A percentile compares a stretch with the other conserved stretches of the same genome.
phyloP scores from a whole-genome alignment of 2,888 invertebrate species.

The Ariolimax columbianus region DNA sequence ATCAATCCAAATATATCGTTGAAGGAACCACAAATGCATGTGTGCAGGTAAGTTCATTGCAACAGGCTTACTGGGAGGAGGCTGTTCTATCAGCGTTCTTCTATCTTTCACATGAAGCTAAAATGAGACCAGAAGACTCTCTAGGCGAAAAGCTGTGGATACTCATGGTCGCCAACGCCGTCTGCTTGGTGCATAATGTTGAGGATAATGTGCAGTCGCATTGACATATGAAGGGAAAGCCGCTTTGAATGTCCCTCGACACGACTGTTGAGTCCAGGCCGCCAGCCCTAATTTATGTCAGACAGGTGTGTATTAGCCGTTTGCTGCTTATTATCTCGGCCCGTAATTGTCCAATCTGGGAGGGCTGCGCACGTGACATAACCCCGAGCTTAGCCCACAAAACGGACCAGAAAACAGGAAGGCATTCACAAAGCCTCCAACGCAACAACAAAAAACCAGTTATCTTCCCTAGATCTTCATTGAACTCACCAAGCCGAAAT shows the following conservation, averaged over 20 bases:
- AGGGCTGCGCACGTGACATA: background rate
- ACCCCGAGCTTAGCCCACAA: background rate
- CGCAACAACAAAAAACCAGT: constrained; percentile 6
- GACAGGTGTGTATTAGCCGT: constrained; percentile 21
- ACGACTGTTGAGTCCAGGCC: background rate
- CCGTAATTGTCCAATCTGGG: background rate
- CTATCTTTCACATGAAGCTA: no score
- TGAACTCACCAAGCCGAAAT: background rate
- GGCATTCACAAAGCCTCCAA: background rate
- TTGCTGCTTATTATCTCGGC: background rate
- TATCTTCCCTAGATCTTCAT: constrained; percentile 21
- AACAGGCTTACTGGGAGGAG: no score
- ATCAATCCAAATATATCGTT: no score
- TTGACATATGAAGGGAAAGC: background rate
- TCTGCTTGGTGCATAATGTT: no score
- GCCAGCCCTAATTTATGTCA: background rate
- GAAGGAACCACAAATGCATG: no score
- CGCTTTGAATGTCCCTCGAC: background rate
- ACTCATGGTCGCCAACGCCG: no score
- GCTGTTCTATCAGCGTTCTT: no score
- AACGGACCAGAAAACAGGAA: background rate
- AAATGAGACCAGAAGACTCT: no score
- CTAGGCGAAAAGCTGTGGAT: no score
- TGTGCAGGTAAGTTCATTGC: no score
- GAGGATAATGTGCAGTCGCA: no score